phyloP scores from a whole-genome alignment of 2,888 invertebrate genomes.

The Epistrophe grossulariae region DNA sequence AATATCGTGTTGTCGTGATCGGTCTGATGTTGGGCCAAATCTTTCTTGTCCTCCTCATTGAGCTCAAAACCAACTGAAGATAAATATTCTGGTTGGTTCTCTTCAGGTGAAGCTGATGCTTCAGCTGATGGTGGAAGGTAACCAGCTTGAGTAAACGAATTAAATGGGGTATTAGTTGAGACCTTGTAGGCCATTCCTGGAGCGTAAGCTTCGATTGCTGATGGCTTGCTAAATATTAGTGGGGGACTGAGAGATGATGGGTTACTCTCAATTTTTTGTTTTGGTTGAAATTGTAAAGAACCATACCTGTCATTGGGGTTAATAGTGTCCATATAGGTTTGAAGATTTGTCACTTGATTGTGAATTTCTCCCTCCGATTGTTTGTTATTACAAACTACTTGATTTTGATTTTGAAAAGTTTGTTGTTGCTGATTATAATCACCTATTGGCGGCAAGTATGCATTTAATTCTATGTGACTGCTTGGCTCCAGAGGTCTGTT shows the following conservation, averaged over 20 bases:
- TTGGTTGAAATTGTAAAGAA: slow-evolving; percentile 56
- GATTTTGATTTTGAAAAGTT: slow-evolving; percentile 11
- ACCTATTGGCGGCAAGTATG: slow-evolving; percentile 18
- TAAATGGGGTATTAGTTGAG: slow-evolving; percentile 75
- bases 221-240: slow-evolving; percentile 78
- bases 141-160: neutral
- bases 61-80: slow-evolving; percentile 49
- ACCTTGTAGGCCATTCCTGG: slow-evolving; percentile 57
- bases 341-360: slow-evolving; percentile 76
- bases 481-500: neutral
- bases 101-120: slow-evolving; percentile 74
- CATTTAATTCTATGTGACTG: slow-evolving; percentile 18
- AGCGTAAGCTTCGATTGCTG: slow-evolving; percentile 46
- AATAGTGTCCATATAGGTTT: slow-evolving; percentile 80
- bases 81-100: slow-evolving; percentile 70
- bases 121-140: slow-evolving; percentile 46
- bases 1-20: slow-evolving; percentile 29
- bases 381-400: neutral
- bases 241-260: slow-evolving; percentile 49
- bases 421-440: slow-evolving; percentile 26
- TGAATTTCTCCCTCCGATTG: slow-evolving; percentile 17
- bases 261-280: slow-evolving; percentile 16
- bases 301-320: slow-evolving; percentile 80
- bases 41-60: slow-evolving; percentile 39
- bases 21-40: slow-evolving; percentile 61